These are phyloP conservation scores for Ichneumoninae sp. DNA, from an alignment of 2,888 invertebrate genomes.

Conservation along the genomic window DNA sequence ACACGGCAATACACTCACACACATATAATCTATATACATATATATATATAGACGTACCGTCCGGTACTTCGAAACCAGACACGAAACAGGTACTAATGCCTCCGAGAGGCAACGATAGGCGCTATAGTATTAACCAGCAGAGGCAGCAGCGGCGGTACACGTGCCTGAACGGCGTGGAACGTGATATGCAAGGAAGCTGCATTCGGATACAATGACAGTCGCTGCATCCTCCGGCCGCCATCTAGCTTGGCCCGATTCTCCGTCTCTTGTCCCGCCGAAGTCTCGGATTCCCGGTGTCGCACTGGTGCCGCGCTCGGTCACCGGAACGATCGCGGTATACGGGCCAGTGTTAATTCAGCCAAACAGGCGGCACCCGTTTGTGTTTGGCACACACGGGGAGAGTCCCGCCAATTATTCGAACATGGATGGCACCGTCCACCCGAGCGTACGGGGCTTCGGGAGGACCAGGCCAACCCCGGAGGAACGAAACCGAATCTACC, in stretches of 20 bases:
- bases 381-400: constrained; percentile 70
- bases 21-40: no score
- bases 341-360: constrained; percentile 77
- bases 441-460: constrained; percentile 3
- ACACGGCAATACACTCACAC: not conserved
- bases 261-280: constrained; percentile 19
- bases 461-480: not conserved
- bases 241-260: constrained; percentile 17
- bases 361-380: constrained; percentile 74
- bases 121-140: constrained; percentile 52
- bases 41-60: not conserved
- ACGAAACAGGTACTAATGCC: constrained; percentile 57
- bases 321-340: constrained; percentile 55
- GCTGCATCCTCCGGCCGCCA: constrained; percentile 18
- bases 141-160: constrained; percentile 35
- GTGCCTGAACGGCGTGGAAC: constrained; percentile 52
- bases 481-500: not conserved
- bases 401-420: constrained; percentile 72
- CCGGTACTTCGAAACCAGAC: constrained; percentile 55
- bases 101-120: constrained; percentile 35
- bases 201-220: constrained; percentile 64
- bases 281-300: constrained; percentile 23
- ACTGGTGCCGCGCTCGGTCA: constrained; percentile 7
- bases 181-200: constrained; percentile 68
- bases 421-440: constrained; percentile 58